Conservation (phyloP, 2,797 vertebrate species). For the Sebastes melanostomus region DNA sequence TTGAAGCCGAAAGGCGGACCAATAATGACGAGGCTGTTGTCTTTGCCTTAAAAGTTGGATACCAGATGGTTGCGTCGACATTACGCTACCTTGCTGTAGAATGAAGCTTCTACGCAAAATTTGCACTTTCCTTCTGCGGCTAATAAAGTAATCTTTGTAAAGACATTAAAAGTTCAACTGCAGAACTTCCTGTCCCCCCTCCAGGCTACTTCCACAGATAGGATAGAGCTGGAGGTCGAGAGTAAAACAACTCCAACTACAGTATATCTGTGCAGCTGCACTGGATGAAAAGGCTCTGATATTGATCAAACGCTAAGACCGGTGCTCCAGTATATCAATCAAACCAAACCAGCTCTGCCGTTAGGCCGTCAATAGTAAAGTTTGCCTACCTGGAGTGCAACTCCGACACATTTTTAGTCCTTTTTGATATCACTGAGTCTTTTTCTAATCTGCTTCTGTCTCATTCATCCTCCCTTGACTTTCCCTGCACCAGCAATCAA, state of each 20-base stretch:
- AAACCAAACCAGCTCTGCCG: slow-evolving; percentile 36
- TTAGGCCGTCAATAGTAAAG: slow-evolving; percentile 10
- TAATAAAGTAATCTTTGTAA: not conserved
- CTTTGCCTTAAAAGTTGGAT: not conserved
- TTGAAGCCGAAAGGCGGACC: not conserved
- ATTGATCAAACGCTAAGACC: slow-evolving; percentile 59
- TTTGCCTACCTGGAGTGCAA: slow-evolving; percentile 1
- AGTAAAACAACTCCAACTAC: slow-evolving; percentile 39
- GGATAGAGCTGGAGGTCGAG: slow-evolving; percentile 14
- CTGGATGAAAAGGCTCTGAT: slow-evolving; percentile 58
- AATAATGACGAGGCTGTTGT: not conserved
- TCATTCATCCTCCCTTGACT: slow-evolving; percentile 25
- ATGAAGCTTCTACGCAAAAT: not conserved
- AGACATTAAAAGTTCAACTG: not conserved
- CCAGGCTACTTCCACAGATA: slow-evolving; percentile 10
- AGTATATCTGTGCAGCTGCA: slow-evolving; percentile 26
- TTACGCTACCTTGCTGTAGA: slow-evolving; percentile 9
- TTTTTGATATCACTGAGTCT: not conserved
- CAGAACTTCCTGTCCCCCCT: not conserved
- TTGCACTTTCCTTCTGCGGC: not conserved
- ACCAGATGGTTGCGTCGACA: not conserved
- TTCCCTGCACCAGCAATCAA: slow-evolving; percentile 22
- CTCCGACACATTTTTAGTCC: slow-evolving; percentile 4
- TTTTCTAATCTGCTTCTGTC: slow-evolving; percentile 24
- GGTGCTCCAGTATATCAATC: slow-evolving; percentile 52